Base-by-base conservation (phyloP, 2,888 invertebrate species). In the Aporophyla lueneburgensis region DNA sequence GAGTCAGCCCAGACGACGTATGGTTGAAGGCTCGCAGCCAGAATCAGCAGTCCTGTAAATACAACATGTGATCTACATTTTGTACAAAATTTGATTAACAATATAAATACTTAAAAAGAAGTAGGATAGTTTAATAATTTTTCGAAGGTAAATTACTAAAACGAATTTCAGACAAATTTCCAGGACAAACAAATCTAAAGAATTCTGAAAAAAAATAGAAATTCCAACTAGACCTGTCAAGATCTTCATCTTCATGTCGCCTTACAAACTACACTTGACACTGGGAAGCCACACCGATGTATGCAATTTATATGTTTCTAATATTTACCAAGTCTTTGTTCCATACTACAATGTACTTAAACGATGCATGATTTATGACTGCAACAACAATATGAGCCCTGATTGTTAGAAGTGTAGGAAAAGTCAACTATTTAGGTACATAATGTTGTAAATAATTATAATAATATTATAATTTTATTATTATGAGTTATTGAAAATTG, bases 171-270 rank as follows among this genome's bases (percentile, higher is more conserved):
- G n/a, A 65, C 2, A 7, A 27, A 19, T 14, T 27, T 43, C 49
- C 7, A 49, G 27, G 24, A 65, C 24, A 46, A 24, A 49, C 12
- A 0, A 12, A 24, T 27, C 12, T 6, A 7, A 21, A 46, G 51
- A 21, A 21, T 21, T 21, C 3, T 9, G 21, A 58, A 74, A 27
- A 73, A 5, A 53, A 21, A 33, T 33, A 33, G 12, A 9, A 33
- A 58, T 6, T 53, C n/a, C n/a, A 58, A 51, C 27, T 54, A 56
- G 49, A 82, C 76, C 76, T 82, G 82, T 12, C 46, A 79, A 43
- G 33, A 65, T 71, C 56, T 70, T 72, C 83, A 82, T 83, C 56
- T 70, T 72, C 83, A 82, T 83, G 19, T 74, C 46, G 59, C 62
- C 49, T 19, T 71, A 19, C 53, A 46, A 33, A 43, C 16, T 69